Conservation (phyloP, 2,888 invertebrate genomes). For the Ferdinandea cuprea region DNA sequence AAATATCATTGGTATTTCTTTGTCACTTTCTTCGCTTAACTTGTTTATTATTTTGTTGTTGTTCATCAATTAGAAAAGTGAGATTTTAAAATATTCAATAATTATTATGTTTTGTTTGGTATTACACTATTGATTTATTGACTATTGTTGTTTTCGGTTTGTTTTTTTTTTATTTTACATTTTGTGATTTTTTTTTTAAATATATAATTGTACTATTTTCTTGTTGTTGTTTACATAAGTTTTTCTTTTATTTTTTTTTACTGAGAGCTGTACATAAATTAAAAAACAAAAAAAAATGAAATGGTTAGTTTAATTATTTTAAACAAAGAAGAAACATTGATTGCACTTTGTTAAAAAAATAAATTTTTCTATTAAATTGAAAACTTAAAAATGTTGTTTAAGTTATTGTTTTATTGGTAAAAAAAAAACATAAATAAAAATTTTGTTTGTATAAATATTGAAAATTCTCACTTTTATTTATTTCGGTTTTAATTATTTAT, state of each 20-base stretch:
- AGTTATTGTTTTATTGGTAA: conserved; percentile 21
- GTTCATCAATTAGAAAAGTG: conserved; percentile 67
- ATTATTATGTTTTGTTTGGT: conserved; percentile 44
- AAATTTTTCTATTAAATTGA: conserved; percentile 33
- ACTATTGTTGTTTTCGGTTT: conserved; percentile 62
- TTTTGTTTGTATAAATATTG: conserved; percentile 63
- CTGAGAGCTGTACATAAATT: conserved; percentile 54
- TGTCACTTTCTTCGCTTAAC: conserved; percentile 50
- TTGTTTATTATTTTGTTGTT: background rate
- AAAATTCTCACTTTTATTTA: conserved; percentile 70
- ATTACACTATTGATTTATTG: conserved; percentile 72
- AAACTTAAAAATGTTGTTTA: background rate
- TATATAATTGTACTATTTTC: conserved; percentile 75
- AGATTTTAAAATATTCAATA: conserved; percentile 73
- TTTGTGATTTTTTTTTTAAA: conserved; percentile 50
- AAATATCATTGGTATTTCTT: conserved; percentile 40
- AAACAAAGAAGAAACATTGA: conserved; percentile 52
- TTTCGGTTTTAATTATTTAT: background rate
- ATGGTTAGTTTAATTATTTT: background rate
- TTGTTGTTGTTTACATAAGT: conserved; percentile 62
- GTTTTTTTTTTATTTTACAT: conserved; percentile 33
- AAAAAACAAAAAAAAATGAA: conserved; percentile 1
- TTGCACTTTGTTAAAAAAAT: conserved; percentile 64
- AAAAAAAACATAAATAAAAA: conserved; percentile 17
- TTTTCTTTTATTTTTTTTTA: conserved; percentile 45